A percentile compares a stretch with the other conserved stretches of the same genome.
Evolutionary conservation across 2,797 vertebrate genomes (phyloP).

Genomic region (Nyctibius grandis): DNA sequence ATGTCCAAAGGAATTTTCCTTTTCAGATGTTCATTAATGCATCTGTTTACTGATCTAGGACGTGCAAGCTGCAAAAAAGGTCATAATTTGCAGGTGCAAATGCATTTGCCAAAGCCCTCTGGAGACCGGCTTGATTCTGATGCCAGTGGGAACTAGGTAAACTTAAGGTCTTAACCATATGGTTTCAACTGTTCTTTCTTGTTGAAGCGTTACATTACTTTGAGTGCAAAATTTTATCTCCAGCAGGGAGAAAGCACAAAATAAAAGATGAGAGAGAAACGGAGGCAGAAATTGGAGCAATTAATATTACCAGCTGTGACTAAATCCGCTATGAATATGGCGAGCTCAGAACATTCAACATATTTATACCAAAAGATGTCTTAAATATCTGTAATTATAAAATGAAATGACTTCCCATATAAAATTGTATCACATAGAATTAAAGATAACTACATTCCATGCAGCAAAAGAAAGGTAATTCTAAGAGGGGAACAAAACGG

Average conservation of each 20-base stretch:
- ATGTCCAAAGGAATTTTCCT: conserved; percentile 15
- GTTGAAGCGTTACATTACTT: not conserved
- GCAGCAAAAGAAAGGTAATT: not conserved
- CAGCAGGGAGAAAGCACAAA: not conserved
- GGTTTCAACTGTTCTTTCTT: not conserved
- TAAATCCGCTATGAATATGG: not conserved
- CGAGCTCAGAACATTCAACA: not conserved
- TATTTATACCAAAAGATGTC: not conserved
- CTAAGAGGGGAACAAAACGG: not conserved
- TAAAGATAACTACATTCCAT: not conserved
- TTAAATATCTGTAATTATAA: conserved; percentile 4
- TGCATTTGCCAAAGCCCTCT: not conserved
- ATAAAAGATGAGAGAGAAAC: not conserved
- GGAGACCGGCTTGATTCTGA: not conserved
- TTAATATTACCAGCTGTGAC: conserved; percentile 2
- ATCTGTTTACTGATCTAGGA: not conserved
- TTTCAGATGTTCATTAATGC: conserved; percentile 16
- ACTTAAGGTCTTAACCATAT: not conserved
- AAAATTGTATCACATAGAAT: not conserved
- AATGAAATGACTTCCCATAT: not conserved
- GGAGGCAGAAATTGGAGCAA: not conserved
- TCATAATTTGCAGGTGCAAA: conserved; percentile 11
- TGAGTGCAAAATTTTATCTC: not conserved
- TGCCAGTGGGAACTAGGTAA: not conserved
- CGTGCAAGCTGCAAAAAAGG: not conserved